Evolutionary conservation across 2,888 invertebrate species (phyloP).

Genomic region (Ditula angustiorana): DNA sequence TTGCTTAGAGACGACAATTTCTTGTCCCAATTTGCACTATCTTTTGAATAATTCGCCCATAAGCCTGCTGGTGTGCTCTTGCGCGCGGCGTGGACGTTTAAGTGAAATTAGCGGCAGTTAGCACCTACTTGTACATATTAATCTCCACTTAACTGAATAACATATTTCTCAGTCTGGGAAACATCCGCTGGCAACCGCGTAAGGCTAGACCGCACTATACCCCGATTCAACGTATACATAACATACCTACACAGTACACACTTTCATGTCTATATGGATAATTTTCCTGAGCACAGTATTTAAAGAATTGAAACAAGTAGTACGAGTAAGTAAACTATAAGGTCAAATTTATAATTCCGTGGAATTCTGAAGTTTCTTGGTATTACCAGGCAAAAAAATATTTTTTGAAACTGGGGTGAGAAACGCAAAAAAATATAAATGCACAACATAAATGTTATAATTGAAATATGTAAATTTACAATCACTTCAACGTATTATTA

Average conservation of each 20-base stretch:
- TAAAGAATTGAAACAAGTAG: not conserved
- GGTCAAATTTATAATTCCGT: no score
- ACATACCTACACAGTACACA: constrained; percentile 29
- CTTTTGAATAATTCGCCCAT: constrained; percentile 52
- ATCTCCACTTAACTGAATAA: constrained; percentile 60
- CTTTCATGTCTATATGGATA: constrained; percentile 40
- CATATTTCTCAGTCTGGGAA: constrained; percentile 58
- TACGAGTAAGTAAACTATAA: not conserved
- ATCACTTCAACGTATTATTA: no score
- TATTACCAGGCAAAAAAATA: no score
- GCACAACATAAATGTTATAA: no score
- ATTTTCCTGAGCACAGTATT: constrained; percentile 24
- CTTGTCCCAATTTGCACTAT: constrained; percentile 47
- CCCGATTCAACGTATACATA: constrained; percentile 12
- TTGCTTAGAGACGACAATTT: constrained; percentile 42
- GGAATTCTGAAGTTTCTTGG: no score
- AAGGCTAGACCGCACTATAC: constrained; percentile 27
- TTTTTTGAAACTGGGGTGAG: no score
- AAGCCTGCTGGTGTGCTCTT: constrained; percentile 44
- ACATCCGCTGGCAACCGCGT: constrained; percentile 57
- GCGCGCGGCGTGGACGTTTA: constrained; percentile 45
- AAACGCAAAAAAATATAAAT: no score
- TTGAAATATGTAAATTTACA: no score
- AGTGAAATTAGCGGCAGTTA: constrained; percentile 63
- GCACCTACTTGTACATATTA: constrained; percentile 59